Evolutionary conservation across 2,888 invertebrate species (phyloP).

Genomic region (Zaprionus obscuricornis): DNA sequence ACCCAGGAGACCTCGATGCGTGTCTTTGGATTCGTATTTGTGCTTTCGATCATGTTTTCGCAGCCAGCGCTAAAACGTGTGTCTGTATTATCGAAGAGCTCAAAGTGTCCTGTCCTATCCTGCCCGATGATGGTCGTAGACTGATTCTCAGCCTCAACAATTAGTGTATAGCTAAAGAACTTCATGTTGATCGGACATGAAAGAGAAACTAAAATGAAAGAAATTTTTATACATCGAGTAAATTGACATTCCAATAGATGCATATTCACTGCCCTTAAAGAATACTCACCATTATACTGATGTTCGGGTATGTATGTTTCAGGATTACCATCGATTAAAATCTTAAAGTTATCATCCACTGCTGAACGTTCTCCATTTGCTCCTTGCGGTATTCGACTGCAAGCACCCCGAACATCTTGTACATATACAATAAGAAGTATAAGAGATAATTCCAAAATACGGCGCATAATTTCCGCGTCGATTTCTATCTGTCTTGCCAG

Average conservation of each 20-base stretch:
- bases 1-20: conserved; percentile 91
- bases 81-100: conserved; percentile 88
- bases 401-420: conserved; percentile 54
- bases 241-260: not conserved
- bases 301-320: conserved; percentile 88
- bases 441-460: conserved; percentile 8
- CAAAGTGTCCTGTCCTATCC: conserved; percentile 86
- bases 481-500: conserved; percentile 12
- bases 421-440: conserved; percentile 4
- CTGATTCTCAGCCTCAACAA: conserved; percentile 88
- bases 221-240: no score
- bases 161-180: conserved; percentile 92
- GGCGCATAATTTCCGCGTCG: conserved; percentile 29
- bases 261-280: not conserved
- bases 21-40: conserved; percentile 90
- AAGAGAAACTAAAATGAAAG: conserved; percentile 86
- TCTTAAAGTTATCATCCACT: conserved; percentile 88
- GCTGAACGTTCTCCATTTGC: conserved; percentile 83
- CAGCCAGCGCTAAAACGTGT: conserved; percentile 91
- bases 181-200: conserved; percentile 87
- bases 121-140: conserved; percentile 69
- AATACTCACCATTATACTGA: conserved; percentile 87
- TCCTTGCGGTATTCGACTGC: conserved; percentile 84
- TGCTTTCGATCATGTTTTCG: conserved; percentile 92
- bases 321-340: conserved; percentile 88